Percentiles rank a stretch among this genome's conserved stretches.
These are phyloP conservation scores for Brienomyrus brachyistius DNA, from an alignment of 2,113 vertebrate species.

Conservation along the genomic window DNA sequence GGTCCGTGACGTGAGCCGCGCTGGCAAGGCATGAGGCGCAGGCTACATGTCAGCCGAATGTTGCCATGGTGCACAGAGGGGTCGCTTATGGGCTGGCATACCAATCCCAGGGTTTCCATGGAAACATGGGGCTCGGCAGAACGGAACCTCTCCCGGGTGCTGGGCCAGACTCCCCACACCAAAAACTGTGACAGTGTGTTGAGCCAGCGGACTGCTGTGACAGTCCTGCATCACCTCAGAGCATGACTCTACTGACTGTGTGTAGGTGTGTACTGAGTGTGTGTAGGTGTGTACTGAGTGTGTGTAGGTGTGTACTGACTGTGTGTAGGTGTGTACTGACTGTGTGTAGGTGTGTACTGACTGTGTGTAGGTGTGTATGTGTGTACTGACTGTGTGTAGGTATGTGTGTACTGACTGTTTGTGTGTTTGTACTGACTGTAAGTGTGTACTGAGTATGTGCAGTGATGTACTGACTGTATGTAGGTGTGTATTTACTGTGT, in stretches of 20 bases:
- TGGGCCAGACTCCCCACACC: conserved; percentile 1
- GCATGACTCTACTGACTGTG: not conserved
- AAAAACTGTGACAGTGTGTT: not conserved
- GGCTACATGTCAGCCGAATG: not conserved
- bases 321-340: not conserved
- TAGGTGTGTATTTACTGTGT: not conserved
- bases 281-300: not conserved
- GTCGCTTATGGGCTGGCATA: not conserved
- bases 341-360: not conserved
- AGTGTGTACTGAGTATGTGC: not conserved
- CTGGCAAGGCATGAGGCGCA: not conserved
- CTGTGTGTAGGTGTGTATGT: not conserved
- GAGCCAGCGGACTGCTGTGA: not conserved
- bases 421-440: not conserved
- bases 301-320: not conserved
- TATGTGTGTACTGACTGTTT: too few relatives aligned
- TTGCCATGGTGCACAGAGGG: not conserved
- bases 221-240: not conserved
- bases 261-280: not conserved
- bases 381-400: not conserved
- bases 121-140: conserved; percentile 7
- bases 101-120: conserved; percentile 1
- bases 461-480: not conserved
- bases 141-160: not conserved
- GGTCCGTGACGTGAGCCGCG: not conserved